These are phyloP conservation scores for Chydorus sphaericus DNA, from an alignment of 2,888 invertebrate genomes.

Conservation along the genomic window DNA sequence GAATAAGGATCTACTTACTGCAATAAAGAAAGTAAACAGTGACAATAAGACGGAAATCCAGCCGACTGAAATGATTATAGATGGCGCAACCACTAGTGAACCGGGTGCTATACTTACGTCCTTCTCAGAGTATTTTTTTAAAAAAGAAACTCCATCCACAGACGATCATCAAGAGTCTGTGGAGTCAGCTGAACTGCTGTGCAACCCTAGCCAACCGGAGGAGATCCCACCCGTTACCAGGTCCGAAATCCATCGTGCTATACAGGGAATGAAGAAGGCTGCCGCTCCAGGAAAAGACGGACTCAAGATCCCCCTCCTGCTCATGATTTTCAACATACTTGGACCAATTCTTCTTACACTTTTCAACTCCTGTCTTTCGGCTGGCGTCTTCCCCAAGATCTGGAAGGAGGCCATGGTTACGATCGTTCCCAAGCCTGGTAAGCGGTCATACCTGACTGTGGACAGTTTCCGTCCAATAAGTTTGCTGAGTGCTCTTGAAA, in stretches of 20 bases:
- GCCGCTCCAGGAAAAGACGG: background rate
- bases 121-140: background rate
- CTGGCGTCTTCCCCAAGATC: background rate
- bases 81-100: too few relatives aligned
- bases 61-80: too few relatives aligned
- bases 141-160: background rate
- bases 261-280: background rate
- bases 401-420: background rate
- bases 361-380: background rate
- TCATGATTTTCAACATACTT: background rate
- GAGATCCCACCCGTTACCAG: background rate
- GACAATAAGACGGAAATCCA: too few relatives aligned
- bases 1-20: too few relatives aligned
- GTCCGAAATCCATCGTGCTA: background rate
- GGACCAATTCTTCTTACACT: background rate
- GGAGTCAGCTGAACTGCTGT: background rate
- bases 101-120: background rate
- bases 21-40: too few relatives aligned
- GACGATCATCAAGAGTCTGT: background rate
- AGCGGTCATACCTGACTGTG: background rate
- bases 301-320: too few relatives aligned
- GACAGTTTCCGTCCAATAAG: conserved; percentile 5
- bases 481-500: background rate
- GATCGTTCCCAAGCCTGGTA: background rate
- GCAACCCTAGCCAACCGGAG: background rate